A percentile compares a stretch with the other conserved stretches of the same genome.
Evolutionary conservation across 2,797 vertebrate genomes (phyloP).

Genomic region (Sparidentex hasta): DNA sequence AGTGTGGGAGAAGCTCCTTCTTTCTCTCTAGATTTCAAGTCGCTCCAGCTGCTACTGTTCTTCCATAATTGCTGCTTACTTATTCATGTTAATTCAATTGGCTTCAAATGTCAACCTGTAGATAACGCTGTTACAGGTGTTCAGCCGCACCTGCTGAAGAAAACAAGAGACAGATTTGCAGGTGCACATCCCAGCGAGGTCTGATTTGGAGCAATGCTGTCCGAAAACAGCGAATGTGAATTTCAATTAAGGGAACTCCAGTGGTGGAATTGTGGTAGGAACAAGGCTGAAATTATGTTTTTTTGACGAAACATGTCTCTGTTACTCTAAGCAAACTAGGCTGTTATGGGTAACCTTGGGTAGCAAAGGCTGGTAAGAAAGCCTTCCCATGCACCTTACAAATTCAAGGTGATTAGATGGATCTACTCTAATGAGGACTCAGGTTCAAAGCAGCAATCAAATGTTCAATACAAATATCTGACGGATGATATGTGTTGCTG

Average conservation of each 20-base stretch:
- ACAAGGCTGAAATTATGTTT: background rate
- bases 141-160: constrained; percentile 41
- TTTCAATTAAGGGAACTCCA: too few species aligned
- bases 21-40: constrained; percentile 7
- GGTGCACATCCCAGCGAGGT: constrained; percentile 19
- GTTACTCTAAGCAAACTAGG: background rate
- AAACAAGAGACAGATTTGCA: background rate
- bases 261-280: too few species aligned
- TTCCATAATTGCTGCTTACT: constrained; percentile 36
- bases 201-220: background rate
- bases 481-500: too few species aligned
- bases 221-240: background rate
- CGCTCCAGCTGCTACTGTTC: constrained; percentile 42
- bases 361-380: background rate
- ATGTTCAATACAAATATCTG: too few species aligned
- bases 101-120: constrained; percentile 41
- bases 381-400: background rate
- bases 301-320: background rate
- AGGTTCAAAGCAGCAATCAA: background rate
- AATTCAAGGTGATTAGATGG: background rate
- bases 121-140: constrained; percentile 53
- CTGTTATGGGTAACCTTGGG: background rate
- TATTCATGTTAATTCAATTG: constrained; percentile 53
- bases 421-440: background rate
- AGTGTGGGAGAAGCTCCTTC: background rate